These are phyloP conservation scores for Andinoacara biseriatus DNA, from an alignment of 2,113 vertebrate genomes.

Conservation along the genomic window DNA sequence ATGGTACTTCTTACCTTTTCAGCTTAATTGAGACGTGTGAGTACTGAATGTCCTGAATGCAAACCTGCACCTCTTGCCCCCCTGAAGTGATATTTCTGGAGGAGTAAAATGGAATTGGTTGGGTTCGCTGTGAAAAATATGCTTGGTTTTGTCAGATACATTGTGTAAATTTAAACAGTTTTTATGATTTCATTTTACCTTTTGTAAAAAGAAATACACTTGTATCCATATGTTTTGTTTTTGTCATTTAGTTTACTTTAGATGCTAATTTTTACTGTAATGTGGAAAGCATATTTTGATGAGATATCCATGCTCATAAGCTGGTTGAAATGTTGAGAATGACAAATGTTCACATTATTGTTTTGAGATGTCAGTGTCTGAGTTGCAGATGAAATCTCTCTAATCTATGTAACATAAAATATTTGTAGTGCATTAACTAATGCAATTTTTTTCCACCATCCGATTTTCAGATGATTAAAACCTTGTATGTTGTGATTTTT, in stretches of 20 bases:
- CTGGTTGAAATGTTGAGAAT: constrained; percentile 30
- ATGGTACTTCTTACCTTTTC: constrained; percentile 61
- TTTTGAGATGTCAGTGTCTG: constrained; percentile 44
- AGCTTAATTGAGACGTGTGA: constrained; percentile 58
- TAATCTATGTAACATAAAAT: constrained; percentile 70
- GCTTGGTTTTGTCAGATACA: constrained; percentile 66
- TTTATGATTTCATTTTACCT: constrained; percentile 81
- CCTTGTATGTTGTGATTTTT: constrained; percentile 75
- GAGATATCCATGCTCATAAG: constrained; percentile 36
- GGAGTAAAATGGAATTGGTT: constrained; percentile 73
- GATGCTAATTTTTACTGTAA: constrained; percentile 79
- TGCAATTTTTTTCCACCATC: constrained; percentile 39
- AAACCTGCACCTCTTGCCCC: constrained; percentile 53
- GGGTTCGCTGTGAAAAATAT: constrained; percentile 71
- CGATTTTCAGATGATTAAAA: constrained; percentile 72
- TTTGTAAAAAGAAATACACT: constrained; percentile 72
- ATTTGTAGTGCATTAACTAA: constrained; percentile 76
- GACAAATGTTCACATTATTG: constrained; percentile 26
- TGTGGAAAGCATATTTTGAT: constrained; percentile 81
- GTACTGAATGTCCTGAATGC: constrained; percentile 71
- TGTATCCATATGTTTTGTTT: constrained; percentile 70
- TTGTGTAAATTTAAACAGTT: constrained; percentile 79
- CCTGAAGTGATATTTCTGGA: constrained; percentile 45
- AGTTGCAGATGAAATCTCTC: constrained; percentile 29
- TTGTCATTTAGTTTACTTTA: constrained; percentile 74